phyloP scores from a whole-genome alignment of 23 tunicate genomes.

The Trididemnum nubilum region DNA sequence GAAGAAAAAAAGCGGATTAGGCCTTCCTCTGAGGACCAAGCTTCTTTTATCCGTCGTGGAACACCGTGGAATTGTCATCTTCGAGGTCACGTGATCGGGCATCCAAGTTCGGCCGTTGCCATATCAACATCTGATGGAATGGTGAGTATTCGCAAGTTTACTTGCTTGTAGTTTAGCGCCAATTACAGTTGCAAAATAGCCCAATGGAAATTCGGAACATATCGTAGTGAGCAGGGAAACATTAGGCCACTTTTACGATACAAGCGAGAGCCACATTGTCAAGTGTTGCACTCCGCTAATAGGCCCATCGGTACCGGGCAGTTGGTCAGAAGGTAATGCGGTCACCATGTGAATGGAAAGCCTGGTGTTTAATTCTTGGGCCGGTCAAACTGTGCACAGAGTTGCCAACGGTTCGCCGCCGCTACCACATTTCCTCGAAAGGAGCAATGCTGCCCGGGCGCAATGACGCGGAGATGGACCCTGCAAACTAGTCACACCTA shows the following conservation, averaged over 20 bases:
- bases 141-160: conserved; percentile 61
- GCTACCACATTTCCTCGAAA: background rate
- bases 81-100: conserved; percentile 74
- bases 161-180: background rate
- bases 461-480: background rate
- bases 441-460: background rate
- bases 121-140: conserved; percentile 78
- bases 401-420: background rate
- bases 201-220: too few species aligned
- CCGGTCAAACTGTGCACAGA: background rate
- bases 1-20: background rate
- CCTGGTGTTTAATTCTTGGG: background rate
- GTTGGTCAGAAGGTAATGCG: too few species aligned
- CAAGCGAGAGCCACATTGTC: too few species aligned
- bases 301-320: too few species aligned
- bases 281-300: too few species aligned
- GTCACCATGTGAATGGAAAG: too few species aligned
- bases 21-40: background rate
- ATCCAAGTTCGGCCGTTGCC: conserved; percentile 60
- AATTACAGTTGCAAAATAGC: too few species aligned
- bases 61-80: conserved; percentile 66
- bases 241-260: too few species aligned
- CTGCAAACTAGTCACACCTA: background rate
- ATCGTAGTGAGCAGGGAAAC: too few species aligned
- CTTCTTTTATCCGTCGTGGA: conserved; percentile 47